Evolutionary conservation across 2,797 vertebrate genomes (phyloP).

Genomic region (Fratercula arctica): DNA sequence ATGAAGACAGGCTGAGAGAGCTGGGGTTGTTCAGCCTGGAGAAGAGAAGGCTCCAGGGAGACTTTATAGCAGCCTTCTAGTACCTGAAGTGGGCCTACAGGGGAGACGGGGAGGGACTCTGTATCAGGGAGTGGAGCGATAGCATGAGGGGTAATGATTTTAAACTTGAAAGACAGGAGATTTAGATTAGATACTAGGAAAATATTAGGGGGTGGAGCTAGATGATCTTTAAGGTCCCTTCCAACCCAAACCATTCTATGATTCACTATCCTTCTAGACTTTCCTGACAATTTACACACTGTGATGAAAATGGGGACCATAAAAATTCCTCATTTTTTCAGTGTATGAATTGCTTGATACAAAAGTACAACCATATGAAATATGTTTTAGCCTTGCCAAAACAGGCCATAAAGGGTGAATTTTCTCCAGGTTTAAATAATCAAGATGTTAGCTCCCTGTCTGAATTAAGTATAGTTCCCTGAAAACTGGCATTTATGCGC

Average conservation of each 20-base stretch:
- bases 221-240: background rate
- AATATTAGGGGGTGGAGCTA: background rate
- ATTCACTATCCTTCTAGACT: background rate
- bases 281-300: background rate
- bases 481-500: background rate
- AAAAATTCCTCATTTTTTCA: background rate
- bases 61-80: background rate
- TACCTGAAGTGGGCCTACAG: background rate
- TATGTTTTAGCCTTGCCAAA: background rate
- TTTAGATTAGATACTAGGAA: background rate
- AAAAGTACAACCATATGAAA: background rate
- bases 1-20: background rate
- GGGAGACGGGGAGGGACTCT: background rate
- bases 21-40: background rate
- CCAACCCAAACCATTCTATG: background rate
- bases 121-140: background rate
- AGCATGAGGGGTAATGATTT: background rate
- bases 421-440: background rate
- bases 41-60: background rate
- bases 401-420: background rate
- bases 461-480: background rate
- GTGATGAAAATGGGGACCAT: background rate
- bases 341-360: background rate
- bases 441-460: background rate
- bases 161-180: background rate